Evolutionary conservation across 2,113 vertebrate species (phyloP).

Genomic region (Pedionomus torquatus): DNA sequence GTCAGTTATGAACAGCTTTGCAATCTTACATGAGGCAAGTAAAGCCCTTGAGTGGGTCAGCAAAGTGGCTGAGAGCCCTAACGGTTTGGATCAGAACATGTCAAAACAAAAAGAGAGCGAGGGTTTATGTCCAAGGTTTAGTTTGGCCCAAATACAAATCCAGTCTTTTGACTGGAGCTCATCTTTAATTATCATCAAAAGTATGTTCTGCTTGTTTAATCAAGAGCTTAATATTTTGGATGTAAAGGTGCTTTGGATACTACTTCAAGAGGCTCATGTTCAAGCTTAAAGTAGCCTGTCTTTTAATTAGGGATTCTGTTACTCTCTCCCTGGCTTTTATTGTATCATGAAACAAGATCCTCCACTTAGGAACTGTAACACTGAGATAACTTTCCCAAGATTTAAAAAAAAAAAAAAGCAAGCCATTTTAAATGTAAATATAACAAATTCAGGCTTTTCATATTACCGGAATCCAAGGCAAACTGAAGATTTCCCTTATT

Average conservation of each 20-base stretch:
- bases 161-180: neutral
- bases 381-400: neutral
- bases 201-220: slow-evolving; percentile 22
- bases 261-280: slow-evolving; percentile 24
- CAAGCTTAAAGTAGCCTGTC: neutral
- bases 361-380: neutral
- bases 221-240: slow-evolving; percentile 23
- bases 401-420: neutral
- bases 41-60: neutral
- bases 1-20: neutral
- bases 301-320: slow-evolving; percentile 13
- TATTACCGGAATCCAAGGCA: neutral
- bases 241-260: slow-evolving; percentile 14
- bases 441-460: neutral
- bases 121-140: neutral
- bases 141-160: slow-evolving; percentile 18
- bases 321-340: neutral
- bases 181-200: slow-evolving; percentile 35
- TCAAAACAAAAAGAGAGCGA: neutral
- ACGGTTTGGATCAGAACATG: neutral
- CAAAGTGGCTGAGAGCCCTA: neutral
- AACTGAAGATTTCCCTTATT: slow-evolving; percentile 10
- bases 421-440: slow-evolving; percentile 1
- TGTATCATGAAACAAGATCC: neutral
- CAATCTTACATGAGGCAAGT: neutral